Base-by-base conservation (phyloP, 2,797 vertebrate genomes). In the Rhinoraja longicauda region DNA sequence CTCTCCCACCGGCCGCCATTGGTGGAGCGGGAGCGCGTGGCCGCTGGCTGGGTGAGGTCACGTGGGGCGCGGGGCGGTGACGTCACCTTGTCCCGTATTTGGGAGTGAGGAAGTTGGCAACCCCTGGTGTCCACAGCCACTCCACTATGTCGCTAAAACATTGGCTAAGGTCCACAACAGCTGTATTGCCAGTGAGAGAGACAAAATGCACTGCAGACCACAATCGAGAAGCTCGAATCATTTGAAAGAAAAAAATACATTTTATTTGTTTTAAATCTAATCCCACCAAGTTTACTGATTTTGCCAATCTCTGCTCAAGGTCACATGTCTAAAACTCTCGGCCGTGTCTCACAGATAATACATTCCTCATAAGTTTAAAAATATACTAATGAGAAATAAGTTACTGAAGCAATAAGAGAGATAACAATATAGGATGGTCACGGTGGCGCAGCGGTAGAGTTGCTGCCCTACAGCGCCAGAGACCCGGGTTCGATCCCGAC, bases 361-460 rank as follows among this genome's bases (percentile, higher is more conserved):
- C 29, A 90, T 24, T 45, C n/a, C 36, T 70, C 6, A 17, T 53
- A 73, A 45, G 12, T 15, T 92, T 92, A 13, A 32, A 90, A 72
- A 70, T 45, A 92, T 73, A 75, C 73, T 73, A 73, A 92, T 75
- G 67, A 45, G 67, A 92, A 92, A 29, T 92, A 92, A 73, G 36
- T 39, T 15, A 73, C 29, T 19, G 26, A 75, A 75, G 29, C 39
- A 53, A 26, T 3, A 53, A 29, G 32, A 72, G 62, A 73, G 26
- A n/a, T 39, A 45, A 45, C 39, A 45, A 45, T 45, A 45, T 45
- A 45, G 39, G 2, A 2, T 39, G 39, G 39, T 2, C n/a, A 45
- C 39, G 39, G 2, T 45, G 39, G 39, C 2, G 39, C 1, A 45
- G 39, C 39, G 39, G 39, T 45, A 45, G 39, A 45, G 39, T 45